Conservation (phyloP, 2,797 vertebrate species). For the Neosalanx taihuensis region DNA sequence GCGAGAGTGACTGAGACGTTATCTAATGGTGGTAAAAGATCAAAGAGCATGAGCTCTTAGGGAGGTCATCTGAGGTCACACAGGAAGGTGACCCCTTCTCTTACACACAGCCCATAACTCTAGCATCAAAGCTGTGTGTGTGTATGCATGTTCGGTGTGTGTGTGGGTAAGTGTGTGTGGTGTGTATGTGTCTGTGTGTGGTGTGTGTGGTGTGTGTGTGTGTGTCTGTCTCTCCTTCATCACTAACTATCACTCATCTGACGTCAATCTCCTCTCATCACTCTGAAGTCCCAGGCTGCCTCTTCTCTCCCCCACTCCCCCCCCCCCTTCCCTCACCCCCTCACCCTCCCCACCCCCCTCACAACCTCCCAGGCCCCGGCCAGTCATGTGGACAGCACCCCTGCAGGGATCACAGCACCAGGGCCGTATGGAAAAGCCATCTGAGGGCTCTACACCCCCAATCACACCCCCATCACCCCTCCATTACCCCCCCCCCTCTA, state of each 20-base stretch:
- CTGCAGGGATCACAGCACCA: conserved; percentile 58
- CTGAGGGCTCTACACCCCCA: conserved; percentile 31
- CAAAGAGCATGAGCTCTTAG: conserved; percentile 52
- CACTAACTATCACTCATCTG: conserved; percentile 66
- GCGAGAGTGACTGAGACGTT: conserved; percentile 44
- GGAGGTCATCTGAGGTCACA: conserved; percentile 66
- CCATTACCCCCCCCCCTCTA: neutral
- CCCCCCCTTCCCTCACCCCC: conserved; percentile 10
- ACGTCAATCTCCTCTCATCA: conserved; percentile 49
- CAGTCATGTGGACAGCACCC: conserved; percentile 54
- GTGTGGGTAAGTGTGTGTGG: conserved; percentile 52
- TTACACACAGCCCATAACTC: conserved; percentile 59
- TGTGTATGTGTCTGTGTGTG: conserved; percentile 21
- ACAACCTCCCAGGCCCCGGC: conserved; percentile 2
- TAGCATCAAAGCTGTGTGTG: conserved; percentile 61
- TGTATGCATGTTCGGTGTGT: conserved; percentile 38
- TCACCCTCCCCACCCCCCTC: neutral
- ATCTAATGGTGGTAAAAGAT: conserved; percentile 59
- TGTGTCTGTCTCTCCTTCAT: conserved; percentile 43
- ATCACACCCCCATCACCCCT: too few relatives aligned
- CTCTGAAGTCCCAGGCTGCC: conserved; percentile 53
- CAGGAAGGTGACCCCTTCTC: conserved; percentile 51
- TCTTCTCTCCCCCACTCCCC: neutral
- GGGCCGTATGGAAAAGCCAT: conserved; percentile 54
- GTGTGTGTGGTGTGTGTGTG: conserved; percentile 7